A percentile compares a stretch with the other conserved stretches of the same genome.
These are phyloP conservation scores for Bufo bufo DNA, from an alignment of 2,113 vertebrate genomes.

Conservation along the genomic window DNA sequence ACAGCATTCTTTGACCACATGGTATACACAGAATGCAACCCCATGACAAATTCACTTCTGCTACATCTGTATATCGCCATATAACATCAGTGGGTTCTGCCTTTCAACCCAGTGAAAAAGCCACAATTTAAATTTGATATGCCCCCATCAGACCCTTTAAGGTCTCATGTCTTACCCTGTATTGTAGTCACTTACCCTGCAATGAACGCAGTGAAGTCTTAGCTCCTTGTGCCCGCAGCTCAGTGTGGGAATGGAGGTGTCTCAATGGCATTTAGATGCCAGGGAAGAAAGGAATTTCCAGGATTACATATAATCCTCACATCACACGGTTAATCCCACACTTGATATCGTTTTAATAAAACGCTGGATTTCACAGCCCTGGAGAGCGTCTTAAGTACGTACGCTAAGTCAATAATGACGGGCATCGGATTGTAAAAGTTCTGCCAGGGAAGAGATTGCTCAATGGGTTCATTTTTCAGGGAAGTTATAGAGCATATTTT, in stretches of 20 bases:
- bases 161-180: not conserved
- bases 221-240: not conserved
- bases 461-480: not conserved
- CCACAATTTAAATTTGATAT: not conserved
- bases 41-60: not conserved
- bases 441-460: not conserved
- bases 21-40: not conserved
- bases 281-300: conserved; percentile 28
- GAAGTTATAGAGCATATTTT: not conserved
- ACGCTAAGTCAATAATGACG: not conserved
- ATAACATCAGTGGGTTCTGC: no score
- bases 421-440: not conserved
- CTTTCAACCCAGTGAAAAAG: no score
- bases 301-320: not conserved
- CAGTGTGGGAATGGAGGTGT: not conserved
- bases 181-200: not conserved
- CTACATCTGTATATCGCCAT: not conserved
- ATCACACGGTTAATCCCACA: conserved; percentile 12
- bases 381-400: not conserved
- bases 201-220: not conserved
- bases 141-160: not conserved
- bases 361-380: not conserved
- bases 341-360: conserved; percentile 39
- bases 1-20: not conserved
- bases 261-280: not conserved